Evolutionary conservation across 2,888 invertebrate genomes (phyloP), one percentile per base, ranked within the genome.

Genomic region (Tholera decimalis): DNA sequence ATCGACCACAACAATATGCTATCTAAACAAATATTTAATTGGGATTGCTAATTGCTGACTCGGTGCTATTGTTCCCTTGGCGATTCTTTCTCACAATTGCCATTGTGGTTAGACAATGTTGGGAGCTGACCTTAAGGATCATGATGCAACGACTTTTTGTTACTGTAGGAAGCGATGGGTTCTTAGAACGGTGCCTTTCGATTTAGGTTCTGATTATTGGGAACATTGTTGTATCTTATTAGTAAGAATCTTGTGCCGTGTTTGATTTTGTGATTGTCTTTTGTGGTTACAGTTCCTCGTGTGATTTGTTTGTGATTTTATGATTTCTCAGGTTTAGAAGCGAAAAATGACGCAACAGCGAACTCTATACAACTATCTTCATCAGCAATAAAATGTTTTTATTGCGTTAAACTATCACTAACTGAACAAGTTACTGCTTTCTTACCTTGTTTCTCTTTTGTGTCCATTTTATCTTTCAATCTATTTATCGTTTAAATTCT

Each of bases 91-190:
- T 89, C 92, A 94, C 95, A 95, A 95, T 94, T 91, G 92, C 93
- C 88, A 94, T 95, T 95, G 95, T 95, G 82, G 87, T 85, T 74
- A 89, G 85, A 94, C 94, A 94, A 94, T 94, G 93, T 95, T 95
- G 95, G 91, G 95, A 95, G 91, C 85, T 91, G 94, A 93, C 95
- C 94, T 92, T 90, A 89, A 85, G 86, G 89, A 86, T 87, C 88
- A 82, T 91, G 90, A 89, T 88, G 91, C 89, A 91, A 92, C 84
- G 84, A 59, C 65, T 74, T 78, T 59, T 78, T 78, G 59, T 73
- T 72, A 43, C 60, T 54, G 28, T 65, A 84, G 85, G 88, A 87
- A 88, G 84, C 80, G 82, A 85, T 83, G 79, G 60, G 78, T 84
- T 87, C 85, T 82, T 65, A 72, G 84, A 82, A 86, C 82, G 76